These are phyloP conservation scores for Alethe diademata DNA, from an alignment of 2,113 vertebrate species.

Conservation along the genomic window DNA sequence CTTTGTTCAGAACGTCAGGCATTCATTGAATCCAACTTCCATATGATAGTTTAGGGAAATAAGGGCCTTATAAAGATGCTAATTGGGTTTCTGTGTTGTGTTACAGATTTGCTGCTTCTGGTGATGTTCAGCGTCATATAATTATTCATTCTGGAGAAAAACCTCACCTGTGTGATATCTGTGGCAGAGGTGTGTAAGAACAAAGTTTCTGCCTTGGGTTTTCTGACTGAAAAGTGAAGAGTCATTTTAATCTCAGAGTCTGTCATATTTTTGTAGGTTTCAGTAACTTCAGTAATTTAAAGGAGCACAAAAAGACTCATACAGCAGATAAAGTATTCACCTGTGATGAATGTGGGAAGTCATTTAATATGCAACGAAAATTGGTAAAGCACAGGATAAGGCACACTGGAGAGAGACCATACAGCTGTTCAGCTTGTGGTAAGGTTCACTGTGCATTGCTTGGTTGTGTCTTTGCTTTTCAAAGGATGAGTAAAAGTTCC, in stretches of 20 bases:
- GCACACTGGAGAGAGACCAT: slow-evolving; percentile 89
- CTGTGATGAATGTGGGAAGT: slow-evolving; percentile 96
- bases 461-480: not conserved
- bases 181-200: slow-evolving; percentile 85
- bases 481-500: not conserved
- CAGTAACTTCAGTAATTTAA: slow-evolving; percentile 95
- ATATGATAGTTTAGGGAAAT: not conserved
- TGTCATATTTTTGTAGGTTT: slow-evolving; percentile 79
- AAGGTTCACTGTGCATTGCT: not conserved
- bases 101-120: slow-evolving; percentile 91
- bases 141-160: slow-evolving; percentile 95
- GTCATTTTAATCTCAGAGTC: not conserved
- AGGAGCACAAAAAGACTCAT: slow-evolving; percentile 96
- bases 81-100: not conserved
- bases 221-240: not conserved
- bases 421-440: slow-evolving; percentile 94
- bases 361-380: slow-evolving; percentile 95
- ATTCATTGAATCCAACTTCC: not conserved
- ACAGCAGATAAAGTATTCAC: slow-evolving; percentile 89
- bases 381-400: slow-evolving; percentile 89
- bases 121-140: slow-evolving; percentile 95
- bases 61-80: not conserved
- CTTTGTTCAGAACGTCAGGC: not conserved
- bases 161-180: slow-evolving; percentile 94
- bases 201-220: not conserved